phyloP scores from a whole-genome alignment of 2,113 vertebrate species.

The Elachura formosa region DNA sequence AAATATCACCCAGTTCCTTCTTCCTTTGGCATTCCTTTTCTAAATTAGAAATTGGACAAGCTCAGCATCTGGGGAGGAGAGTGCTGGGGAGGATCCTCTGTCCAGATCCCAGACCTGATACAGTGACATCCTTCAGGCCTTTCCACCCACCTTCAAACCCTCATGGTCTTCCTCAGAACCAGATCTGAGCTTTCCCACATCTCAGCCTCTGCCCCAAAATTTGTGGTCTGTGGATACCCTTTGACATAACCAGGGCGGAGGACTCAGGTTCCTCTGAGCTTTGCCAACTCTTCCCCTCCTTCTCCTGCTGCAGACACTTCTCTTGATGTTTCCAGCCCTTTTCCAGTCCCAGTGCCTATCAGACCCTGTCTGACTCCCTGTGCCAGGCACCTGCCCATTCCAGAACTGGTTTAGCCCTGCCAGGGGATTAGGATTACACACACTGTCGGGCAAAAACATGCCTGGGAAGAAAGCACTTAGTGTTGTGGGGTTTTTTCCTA shows the following conservation, averaged over 20 bases:
- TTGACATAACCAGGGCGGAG: neutral
- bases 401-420: neutral
- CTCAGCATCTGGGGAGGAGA: neutral
- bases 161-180: neutral
- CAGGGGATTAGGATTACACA: slow-evolving; percentile 35
- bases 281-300: neutral
- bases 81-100: neutral
- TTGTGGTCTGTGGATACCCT: accelerated
- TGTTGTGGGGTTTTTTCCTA: slow-evolving; percentile 22
- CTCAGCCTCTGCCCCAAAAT: neutral
- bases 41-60: neutral
- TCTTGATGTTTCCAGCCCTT: neutral
- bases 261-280: neutral
- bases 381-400: neutral
- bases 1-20: neutral
- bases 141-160: neutral
- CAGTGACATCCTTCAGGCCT: neutral
- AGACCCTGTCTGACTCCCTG: neutral
- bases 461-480: slow-evolving; percentile 38
- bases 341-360: neutral
- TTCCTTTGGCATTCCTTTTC: neutral
- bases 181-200: neutral
- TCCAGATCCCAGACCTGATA: neutral
- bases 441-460: slow-evolving; percentile 12
- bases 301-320: neutral